These are phyloP conservation scores for Fragum whitleyi DNA, from an alignment of 2,888 invertebrate genomes.

Conservation along the genomic window DNA sequence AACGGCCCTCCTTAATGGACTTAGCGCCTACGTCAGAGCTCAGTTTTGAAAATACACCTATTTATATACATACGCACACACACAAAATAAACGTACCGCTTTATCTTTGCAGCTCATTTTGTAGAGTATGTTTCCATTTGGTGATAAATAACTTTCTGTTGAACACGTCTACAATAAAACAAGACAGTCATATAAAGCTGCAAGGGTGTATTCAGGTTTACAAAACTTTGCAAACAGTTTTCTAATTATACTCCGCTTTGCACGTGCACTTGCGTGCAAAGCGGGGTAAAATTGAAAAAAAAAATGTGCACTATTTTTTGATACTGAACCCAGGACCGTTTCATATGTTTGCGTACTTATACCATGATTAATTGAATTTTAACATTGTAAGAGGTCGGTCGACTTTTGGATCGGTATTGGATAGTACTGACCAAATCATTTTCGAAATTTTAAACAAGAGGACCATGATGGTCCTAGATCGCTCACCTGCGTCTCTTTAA, in stretches of 20 bases:
- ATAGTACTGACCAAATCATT: neutral
- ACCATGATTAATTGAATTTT: neutral
- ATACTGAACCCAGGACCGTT: neutral
- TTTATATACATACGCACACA: too few relatives aligned
- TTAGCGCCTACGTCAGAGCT: too few relatives aligned
- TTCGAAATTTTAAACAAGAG: too few relatives aligned
- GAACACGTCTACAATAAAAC: conserved; percentile 37
- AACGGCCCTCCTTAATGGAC: too few relatives aligned
- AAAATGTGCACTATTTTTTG: too few relatives aligned
- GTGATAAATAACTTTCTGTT: conserved; percentile 45
- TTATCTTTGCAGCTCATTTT: conserved; percentile 47
- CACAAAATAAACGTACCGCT: conserved; percentile 19
- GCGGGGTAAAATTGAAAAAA: too few relatives aligned
- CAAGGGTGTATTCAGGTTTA: neutral
- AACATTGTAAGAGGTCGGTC: neutral
- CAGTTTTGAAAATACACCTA: too few relatives aligned
- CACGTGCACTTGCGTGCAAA: too few relatives aligned
- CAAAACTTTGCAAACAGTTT: too few relatives aligned
- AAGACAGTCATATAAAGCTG: neutral
- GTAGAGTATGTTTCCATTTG: conserved; percentile 29
- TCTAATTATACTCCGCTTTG: too few relatives aligned
- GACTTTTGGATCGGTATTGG: neutral
- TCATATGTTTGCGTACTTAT: neutral
- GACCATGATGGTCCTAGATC: too few relatives aligned
- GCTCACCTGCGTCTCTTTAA: too few relatives aligned